These are phyloP conservation scores for Rhodinocichla rosea DNA, from an alignment of 2,113 vertebrate genomes.

Conservation along the genomic window DNA sequence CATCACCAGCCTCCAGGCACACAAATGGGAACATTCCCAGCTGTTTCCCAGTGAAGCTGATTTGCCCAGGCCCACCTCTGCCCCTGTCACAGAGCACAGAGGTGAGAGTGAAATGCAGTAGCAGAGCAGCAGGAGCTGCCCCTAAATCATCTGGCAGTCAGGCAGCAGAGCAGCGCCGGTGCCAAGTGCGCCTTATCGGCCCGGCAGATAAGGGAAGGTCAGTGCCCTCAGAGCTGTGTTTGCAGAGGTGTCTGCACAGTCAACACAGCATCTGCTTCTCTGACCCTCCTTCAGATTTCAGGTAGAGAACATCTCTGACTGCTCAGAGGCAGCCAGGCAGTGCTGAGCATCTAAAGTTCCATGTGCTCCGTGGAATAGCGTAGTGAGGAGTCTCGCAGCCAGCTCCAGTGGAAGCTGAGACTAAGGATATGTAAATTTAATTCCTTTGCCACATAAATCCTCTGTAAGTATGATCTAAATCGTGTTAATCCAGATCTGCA, in stretches of 20 bases:
- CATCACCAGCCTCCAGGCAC: background rate
- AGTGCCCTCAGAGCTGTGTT: slow-evolving; percentile 24
- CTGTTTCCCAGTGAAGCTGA: background rate
- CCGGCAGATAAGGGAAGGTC: slow-evolving; percentile 40
- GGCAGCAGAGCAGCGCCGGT: background rate
- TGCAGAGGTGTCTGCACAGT: slow-evolving; percentile 10
- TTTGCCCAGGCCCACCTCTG: slow-evolving; percentile 20
- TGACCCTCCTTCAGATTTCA: background rate
- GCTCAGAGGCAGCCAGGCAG: background rate
- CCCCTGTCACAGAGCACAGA: background rate
- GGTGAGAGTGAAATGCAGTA: slow-evolving; percentile 16
- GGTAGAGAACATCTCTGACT: background rate
- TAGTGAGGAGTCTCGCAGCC: background rate
- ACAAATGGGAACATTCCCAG: background rate
- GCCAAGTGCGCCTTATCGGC: slow-evolving; percentile 10
- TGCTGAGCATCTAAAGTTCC: background rate
- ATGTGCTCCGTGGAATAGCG: rapidly evolving
- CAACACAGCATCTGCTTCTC: background rate
- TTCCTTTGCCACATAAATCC: slow-evolving; percentile 26
- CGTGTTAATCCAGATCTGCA: background rate
- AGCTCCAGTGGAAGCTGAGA: background rate
- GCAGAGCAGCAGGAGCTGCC: slow-evolving; percentile 35
- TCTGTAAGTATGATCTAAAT: slow-evolving; percentile 4
- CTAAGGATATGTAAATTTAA: slow-evolving; percentile 15
- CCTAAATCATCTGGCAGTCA: slow-evolving; percentile 37